Evolutionary conservation across 2,113 vertebrate genomes (phyloP), one percentile per base, ranked within the genome.

Genomic region (Leucopternis melanops): DNA sequence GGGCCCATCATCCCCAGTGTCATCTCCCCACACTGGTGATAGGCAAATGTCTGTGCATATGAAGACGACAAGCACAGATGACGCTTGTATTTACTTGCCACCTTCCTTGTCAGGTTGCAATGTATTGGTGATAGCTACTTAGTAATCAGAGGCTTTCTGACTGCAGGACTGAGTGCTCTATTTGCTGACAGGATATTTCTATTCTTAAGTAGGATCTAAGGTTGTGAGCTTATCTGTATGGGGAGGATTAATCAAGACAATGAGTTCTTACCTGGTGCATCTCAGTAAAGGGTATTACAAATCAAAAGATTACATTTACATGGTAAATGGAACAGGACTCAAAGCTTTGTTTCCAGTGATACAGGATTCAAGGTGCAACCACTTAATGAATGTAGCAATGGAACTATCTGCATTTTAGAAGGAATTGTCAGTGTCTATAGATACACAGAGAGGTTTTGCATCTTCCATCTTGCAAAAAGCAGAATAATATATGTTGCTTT

Each of bases 1-100:
- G 34, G 22, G 19, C 23, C 65, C 74, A 1, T 17, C 26, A 0
- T 14, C 29, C 13, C 38, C 29, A 1, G 34, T 2, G 36, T 9
- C 72, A 19, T 23, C 32, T 66, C 20, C 79, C 17, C 20, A 8
- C 6, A 2, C 22, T 4, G 18, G 36, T 4, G 61, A 6, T 1
- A 13, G 27, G 70, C 50, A 47, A 50, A 4, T 2, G 27, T 12
- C 36, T 34, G 7, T 32, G 55, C 13, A 0, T 6, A 10, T 1
- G 20, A 16, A 7, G 45, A 8, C 6, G 58, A 12, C 4, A 6
- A 27, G 36, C 42, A 6, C 19, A 11, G n/a, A 4, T 1, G 21
- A 20, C 8, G 2, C 26, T 18, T 5, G 26, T 10, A 4, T 18
- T n/a, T 18, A 0, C 52, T 9, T 15, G 49, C 57, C 45, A 5